Percentiles rank a stretch among this genome's conserved stretches.
Conservation (phyloP, 2,888 invertebrate species). For the Tribolium freemani region DNA sequence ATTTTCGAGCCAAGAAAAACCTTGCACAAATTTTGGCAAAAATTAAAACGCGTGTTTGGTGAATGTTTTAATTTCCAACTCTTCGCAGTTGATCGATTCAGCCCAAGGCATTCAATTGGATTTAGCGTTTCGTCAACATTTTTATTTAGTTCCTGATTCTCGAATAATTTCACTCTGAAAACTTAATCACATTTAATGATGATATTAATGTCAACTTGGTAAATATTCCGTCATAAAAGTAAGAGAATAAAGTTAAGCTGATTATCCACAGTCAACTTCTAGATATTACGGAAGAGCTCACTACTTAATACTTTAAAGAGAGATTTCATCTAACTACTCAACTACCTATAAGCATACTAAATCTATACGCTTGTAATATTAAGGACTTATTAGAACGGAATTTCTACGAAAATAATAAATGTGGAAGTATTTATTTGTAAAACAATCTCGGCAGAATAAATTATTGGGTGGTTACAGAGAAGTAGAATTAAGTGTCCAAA, state of each 20-base stretch:
- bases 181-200: no score
- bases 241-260: not conserved
- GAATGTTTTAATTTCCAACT: not conserved
- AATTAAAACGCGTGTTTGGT: not conserved
- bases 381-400: not conserved
- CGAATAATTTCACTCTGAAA: no score
- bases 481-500: not conserved
- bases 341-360: constrained; percentile 11
- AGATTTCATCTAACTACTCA: not conserved
- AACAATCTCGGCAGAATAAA: not conserved
- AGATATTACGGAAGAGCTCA: not conserved
- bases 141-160: not conserved
- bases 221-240: no score
- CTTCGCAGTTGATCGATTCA: constrained; percentile 1
- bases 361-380: not conserved
- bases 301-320: not conserved
- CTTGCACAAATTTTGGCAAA: no score
- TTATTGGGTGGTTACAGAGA: not conserved
- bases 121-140: not conserved
- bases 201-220: no score
- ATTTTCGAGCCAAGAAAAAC: not conserved
- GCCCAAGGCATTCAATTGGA: not conserved
- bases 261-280: not conserved
- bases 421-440: not conserved
- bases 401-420: not conserved